Evolutionary conservation across 2,888 invertebrate species (phyloP).

Genomic region (Leptogaster cylindrica): DNA sequence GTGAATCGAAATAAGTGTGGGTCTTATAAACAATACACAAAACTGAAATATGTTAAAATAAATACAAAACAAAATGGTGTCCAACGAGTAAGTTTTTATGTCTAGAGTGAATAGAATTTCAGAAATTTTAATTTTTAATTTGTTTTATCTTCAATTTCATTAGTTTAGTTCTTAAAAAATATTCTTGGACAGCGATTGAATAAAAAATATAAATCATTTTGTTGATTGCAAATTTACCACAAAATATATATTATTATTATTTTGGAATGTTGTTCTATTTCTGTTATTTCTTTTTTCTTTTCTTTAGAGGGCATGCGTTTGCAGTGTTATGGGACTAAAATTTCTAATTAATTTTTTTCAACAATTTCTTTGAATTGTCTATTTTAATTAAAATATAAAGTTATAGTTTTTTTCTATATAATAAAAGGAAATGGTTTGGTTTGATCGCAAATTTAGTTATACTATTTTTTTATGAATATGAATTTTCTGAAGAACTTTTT

Average conservation of each 20-base stretch:
- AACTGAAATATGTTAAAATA: background rate
- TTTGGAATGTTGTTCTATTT: constrained; percentile 27
- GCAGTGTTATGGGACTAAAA: constrained; percentile 30
- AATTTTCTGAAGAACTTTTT: constrained; percentile 3
- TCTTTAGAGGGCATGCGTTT: constrained; percentile 37
- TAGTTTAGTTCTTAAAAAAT: constrained; percentile 26
- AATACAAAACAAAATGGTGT: background rate
- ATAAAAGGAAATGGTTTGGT: too few species aligned
- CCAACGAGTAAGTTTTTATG: constrained; percentile 31
- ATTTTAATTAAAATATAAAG: too few species aligned
- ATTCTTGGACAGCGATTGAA: constrained; percentile 20
- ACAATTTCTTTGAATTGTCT: background rate
- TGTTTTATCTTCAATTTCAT: constrained; percentile 16
- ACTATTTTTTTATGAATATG: too few species aligned
- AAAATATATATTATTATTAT: background rate
- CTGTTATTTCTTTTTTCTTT: background rate
- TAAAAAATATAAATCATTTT: too few species aligned
- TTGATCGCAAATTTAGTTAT: too few species aligned
- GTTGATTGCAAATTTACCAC: constrained; percentile 26
- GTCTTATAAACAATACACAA: background rate
- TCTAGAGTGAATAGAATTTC: constrained; percentile 19
- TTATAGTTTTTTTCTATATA: too few species aligned
- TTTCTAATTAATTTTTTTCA: background rate
- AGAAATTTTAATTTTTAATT: constrained; percentile 13
- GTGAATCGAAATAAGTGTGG: constrained; percentile 23